Evolutionary conservation across 2,888 invertebrate species (phyloP), one percentile per base, ranked within the genome.

Genomic region (Syrista parreyssii): DNA sequence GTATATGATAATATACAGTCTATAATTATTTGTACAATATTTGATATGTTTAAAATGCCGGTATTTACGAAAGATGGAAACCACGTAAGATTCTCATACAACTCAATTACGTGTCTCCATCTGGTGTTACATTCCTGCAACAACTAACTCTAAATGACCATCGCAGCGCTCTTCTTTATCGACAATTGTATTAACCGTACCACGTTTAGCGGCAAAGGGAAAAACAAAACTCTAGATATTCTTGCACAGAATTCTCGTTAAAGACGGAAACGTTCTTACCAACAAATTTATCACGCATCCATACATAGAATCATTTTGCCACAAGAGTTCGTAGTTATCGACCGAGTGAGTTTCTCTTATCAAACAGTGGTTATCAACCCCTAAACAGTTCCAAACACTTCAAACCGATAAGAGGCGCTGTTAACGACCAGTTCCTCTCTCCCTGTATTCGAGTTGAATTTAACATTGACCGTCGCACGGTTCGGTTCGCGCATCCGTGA

Each of bases 381-480:
- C 23, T 23, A 23, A 55, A 55, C 6, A 23, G 40, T 55, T 55
- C 40, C 40, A 55, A 55, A 55, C 40, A 55, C 40, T 55, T 55
- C 23, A 55, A 55, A 55, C 4, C 74, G 68, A 35, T 36, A 68
- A 68, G 72, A 31, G 76, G 76, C 30, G 31, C 76, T 55, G 40
- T 55, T 55, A 55, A 55, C 40, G 23, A 55, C 40, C 78, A 40
- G n/a, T 32, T 73, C 68, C 32, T 74, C 79, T 82, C 78, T 79
- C 86, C 85, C 85, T 86, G 82, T 83, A 84, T 87, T 89, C 86
- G 87, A 89, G 87, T 88, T 86, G 89, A 86, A 89, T 87, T 86
- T 86, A 88, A 88, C 89, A 88, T 89, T 89, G 90, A 89, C 88
- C 87, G 89, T 87, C 86, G 87, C 81, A 78, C 82, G 76, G 85